Conservation (phyloP, 2,113 vertebrate genomes). For the Pampusana beccarii region DNA sequence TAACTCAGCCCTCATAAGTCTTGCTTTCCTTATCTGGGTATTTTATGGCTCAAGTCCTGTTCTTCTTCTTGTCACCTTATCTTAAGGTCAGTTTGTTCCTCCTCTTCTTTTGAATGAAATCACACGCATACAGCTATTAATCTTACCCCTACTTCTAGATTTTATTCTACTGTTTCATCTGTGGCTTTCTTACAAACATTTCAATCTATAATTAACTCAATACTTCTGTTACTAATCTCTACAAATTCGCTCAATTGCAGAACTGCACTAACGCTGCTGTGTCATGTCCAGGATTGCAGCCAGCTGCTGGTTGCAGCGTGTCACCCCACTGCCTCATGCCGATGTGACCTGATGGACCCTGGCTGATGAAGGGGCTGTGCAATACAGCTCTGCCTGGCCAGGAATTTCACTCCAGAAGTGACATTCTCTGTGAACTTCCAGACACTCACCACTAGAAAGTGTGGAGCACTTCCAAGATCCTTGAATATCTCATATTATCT, state of each 20-base stretch:
- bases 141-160: neutral
- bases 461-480: neutral
- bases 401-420: neutral
- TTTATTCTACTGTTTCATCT: neutral
- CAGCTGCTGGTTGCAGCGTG: neutral
- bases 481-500: neutral
- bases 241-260: neutral
- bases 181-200: neutral
- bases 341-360: neutral
- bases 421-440: neutral
- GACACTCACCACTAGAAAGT: neutral
- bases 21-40: neutral
- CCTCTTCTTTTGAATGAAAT: slow-evolving; percentile 17
- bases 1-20: neutral
- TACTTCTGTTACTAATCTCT: neutral
- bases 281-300: rapidly evolving
- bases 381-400: neutral
- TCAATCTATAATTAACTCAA: neutral
- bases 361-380: neutral
- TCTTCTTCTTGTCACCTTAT: slow-evolving; percentile 5
- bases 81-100: slow-evolving; percentile 1
- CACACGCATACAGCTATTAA: neutral
- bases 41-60: neutral
- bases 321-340: neutral
- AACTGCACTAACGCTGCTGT: neutral